Base-by-base conservation (phyloP, 37 sponge, comb jelly and placozoan genomes). In the Lycopodina hypogea region DNA sequence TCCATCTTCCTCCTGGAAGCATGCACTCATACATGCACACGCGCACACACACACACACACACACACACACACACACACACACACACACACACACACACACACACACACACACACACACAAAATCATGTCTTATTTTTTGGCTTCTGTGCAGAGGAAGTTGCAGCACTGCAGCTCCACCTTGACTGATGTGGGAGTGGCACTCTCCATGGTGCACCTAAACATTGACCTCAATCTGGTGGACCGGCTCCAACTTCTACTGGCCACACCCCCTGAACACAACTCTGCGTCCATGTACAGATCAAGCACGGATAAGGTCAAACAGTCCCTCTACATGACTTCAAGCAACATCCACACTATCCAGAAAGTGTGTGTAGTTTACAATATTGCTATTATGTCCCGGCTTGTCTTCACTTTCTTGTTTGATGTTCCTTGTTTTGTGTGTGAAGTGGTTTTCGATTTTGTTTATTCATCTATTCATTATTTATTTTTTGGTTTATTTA, bases 281-380 rank as follows among this genome's bases (percentile, higher is more conserved):
- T 12, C 26, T 19, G 23, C 28, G 35, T 66, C 65, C 29, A 26
- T 71, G 36, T 33, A 30, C 14, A 29, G 56, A 2, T 39, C 33
- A 63, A 55, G 57, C 36, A 29, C 21, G 59, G 71, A 76, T 4
- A 74, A 68, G 29, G 36, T 77, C 59, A 77, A 69, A 22, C 84
- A 77, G 22, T 84, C 84, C 1, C 84, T 84, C 18, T 84, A 84
- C 62, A 76, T 84, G 71, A 76, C 84, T 24, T 74, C 71, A 36
- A 84, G 84, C 71, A 84, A 84, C 71, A 29, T 42, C 28, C 77
- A 84, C 58, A 56, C 61, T 51, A 60, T 84, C 8, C 61, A 69
- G 40, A 33, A 45, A 45, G 48, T 45, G 9, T 9, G 48, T 45
- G 4, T 9, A 45, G 48, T n/a, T n/a, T n/a, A n/a, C n/a, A n/a